phyloP scores from a whole-genome alignment of 2,113 vertebrate species.

The Petrocephalus zakoni region DNA sequence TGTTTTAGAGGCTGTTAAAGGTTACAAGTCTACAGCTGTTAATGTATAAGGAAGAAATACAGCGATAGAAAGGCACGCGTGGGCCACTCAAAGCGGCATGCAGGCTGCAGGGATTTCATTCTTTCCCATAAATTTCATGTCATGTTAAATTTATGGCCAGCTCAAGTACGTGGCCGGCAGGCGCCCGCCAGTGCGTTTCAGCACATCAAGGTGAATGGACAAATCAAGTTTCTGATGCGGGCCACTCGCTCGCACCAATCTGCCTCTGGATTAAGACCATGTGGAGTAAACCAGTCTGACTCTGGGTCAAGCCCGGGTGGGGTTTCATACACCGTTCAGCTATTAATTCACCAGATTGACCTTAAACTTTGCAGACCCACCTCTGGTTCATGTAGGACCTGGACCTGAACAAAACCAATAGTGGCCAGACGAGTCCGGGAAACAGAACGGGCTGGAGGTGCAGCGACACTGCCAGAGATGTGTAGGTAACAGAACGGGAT shows the following conservation, averaged over 20 bases:
- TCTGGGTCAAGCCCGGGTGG: not conserved
- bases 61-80: constrained; percentile 38
- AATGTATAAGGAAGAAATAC: constrained; percentile 46
- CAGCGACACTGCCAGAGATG: not conserved
- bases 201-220: not conserved
- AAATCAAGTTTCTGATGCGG: not conserved
- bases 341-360: not conserved
- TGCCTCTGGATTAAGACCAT: not conserved
- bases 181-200: not conserved
- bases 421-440: not conserved
- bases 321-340: not conserved
- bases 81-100: constrained; percentile 47
- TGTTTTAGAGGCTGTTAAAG: constrained; percentile 53
- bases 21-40: constrained; percentile 45
- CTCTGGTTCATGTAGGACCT: not conserved
- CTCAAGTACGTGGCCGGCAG: not conserved
- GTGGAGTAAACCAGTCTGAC: constrained; percentile 6
- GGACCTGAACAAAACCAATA: not conserved
- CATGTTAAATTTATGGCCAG: constrained; percentile 43
- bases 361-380: not conserved
- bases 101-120: constrained; percentile 24
- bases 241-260: not conserved
- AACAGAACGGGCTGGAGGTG: not conserved
- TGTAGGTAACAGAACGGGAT: not conserved
- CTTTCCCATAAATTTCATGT: constrained; percentile 48